Base-by-base conservation (phyloP, 2,888 invertebrate genomes). In the Steinernema hermaphroditum region DNA sequence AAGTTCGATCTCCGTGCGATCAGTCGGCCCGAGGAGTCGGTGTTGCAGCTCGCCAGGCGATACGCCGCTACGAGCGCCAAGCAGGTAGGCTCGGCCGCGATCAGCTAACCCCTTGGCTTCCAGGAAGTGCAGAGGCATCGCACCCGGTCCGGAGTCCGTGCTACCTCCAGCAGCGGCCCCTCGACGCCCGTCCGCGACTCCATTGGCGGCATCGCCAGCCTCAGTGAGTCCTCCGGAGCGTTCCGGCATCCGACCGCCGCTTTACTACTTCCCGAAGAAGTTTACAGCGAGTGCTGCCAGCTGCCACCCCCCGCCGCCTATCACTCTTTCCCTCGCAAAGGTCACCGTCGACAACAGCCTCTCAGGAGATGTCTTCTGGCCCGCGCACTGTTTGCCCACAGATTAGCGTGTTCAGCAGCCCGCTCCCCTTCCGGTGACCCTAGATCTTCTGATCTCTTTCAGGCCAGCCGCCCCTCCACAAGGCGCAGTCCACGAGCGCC, bases 121-220 rank as follows among this genome's bases (percentile, higher is more conserved):
- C 34, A 62, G 62, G 62, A 62, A n/a, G 34, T 62, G n/a, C 62
- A 62, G 62, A 24, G 62, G 2, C 62, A 62, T 16, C 62, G 62
- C 2, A 62, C 22, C 62, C 62, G 68, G 32, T 73, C 70, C 70
- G 70, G 71, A 37, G 49, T 62, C 22, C 70, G 22, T 44, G 57
- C 44, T 41, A 68, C 24, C 34, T 73, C 62, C 34, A 70, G 24
- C 73, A 73, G 68, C 70, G 73, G 34, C 70, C 73, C 37, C 24
- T 73, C 22, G 27, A 32, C 37, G 41, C 73, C 41, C 19, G 50
- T 29, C 50, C 69, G 68, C 54, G 70, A 34, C 46, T 62, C 37
- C 37, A 68, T 44, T 70, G 70, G 49, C 70, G 70, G 46, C 16
- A 70, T 24, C 70, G 70, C 41, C 70, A 69, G 68, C 57, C 70